Evolutionary conservation across 2,113 vertebrate genomes (phyloP).

Genomic region (Corynorhinus townsendii): DNA sequence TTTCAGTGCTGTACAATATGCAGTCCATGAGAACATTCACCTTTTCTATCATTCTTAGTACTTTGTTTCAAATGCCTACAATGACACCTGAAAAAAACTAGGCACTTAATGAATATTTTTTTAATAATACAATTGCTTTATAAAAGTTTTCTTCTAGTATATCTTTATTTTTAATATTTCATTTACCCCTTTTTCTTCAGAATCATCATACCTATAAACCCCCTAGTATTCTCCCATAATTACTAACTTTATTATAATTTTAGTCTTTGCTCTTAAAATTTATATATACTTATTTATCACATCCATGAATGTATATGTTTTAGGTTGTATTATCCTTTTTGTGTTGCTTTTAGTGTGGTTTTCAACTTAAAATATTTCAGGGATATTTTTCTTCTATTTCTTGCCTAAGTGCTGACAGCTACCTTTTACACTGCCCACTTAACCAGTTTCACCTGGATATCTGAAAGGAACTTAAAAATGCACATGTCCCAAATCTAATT

Average conservation of each 20-base stretch:
- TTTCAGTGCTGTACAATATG: neutral
- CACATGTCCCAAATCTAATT: neutral
- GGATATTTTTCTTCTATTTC: neutral
- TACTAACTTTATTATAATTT: neutral
- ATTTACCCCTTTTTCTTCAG: neutral
- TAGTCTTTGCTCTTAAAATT: neutral
- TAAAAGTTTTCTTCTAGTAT: conserved; percentile 33
- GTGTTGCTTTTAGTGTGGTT: neutral
- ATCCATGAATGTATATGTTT: neutral
- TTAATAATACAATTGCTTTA: neutral
- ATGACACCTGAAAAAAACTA: neutral
- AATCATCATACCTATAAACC: neutral
- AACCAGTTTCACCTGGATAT: neutral
- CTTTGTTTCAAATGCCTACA: neutral
- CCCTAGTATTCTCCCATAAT: neutral
- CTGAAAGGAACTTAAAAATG: neutral
- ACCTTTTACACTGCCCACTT: neutral
- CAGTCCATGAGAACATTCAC: neutral
- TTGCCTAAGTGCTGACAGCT: neutral
- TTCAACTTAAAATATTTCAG: neutral
- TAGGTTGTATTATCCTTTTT: neutral
- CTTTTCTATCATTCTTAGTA: neutral
- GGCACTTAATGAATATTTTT: neutral
- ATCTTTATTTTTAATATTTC: conserved; percentile 9
- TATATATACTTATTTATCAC: neutral